Base-by-base conservation (phyloP, 2,797 vertebrate species). In the Sylvia borin region DNA sequence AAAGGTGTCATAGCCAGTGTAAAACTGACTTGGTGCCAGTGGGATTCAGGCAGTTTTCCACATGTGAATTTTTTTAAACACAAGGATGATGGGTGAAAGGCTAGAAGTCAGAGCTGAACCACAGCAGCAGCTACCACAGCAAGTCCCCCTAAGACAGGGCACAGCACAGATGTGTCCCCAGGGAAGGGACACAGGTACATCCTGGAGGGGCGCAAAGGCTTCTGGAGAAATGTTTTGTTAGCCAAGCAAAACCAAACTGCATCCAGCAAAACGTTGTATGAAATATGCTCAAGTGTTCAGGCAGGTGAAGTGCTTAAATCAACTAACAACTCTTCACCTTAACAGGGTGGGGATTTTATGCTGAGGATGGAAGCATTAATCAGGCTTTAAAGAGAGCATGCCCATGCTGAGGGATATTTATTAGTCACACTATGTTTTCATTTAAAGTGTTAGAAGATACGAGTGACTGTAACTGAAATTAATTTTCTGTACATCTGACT, bases 261-360 rank as follows among this genome's bases (percentile, higher is more conserved):
- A 60, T 25, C 43, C 83, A 64, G 72, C 64, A 89, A 93, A 85
- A 85, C 10, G 27, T 47, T 57, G 47, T 20, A 91, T 94, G 93
- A 96, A 94, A 94, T 86, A 92, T 2, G 24, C 68, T 81, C 85
- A 36, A 95, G 72, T 36, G 79, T 57, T 84, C 86, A 91, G 67
- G 84, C 96, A 95, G 93, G 92, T 95, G 91, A 96, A 95, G 66
- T 76, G 89, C 90, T 96, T 95, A 95, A 96, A 96, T 96, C 96
- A 97, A 92, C 43, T 7, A 74, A 95, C 85, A 85, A 86, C 93
- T 81, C 96, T 88, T 91, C 94, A 96, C 93, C 85, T 85, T 88
- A 92, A 83, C 89, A 72, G 70, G 88, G 92, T 87, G 92, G 75
- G 53, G 94, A 95, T 95, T 95, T 95, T 94, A 76, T 94, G 84